Conservation (phyloP, 2,888 invertebrate genomes). For the Lycophotia porphyrea region DNA sequence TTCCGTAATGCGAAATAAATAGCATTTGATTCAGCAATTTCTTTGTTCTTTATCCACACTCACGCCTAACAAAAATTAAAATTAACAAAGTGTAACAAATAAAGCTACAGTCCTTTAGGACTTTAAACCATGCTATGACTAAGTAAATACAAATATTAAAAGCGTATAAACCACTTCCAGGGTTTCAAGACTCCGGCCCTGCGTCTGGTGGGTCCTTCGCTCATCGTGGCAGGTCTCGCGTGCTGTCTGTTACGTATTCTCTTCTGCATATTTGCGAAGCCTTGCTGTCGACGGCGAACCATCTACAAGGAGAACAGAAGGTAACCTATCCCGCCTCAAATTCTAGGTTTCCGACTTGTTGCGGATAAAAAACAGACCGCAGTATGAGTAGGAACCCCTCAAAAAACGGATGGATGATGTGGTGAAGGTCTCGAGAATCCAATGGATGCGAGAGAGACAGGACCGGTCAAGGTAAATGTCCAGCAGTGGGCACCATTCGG, state of each 20-base stretch:
- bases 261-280: slow-evolving; percentile 95
- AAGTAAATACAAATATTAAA: slow-evolving; percentile 15
- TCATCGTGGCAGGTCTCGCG: slow-evolving; percentile 94
- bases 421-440: not conserved
- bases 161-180: slow-evolving; percentile 70
- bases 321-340: slow-evolving; percentile 62
- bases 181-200: slow-evolving; percentile 96
- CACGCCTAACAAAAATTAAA: not conserved
- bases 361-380: not conserved
- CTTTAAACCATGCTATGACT: not conserved
- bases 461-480: not conserved
- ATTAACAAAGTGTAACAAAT: not conserved
- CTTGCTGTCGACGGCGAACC: slow-evolving; percentile 92
- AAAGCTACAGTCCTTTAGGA: not conserved
- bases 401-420: not conserved
- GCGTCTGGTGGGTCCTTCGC: slow-evolving; percentile 95
- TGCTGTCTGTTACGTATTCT: slow-evolving; percentile 95
- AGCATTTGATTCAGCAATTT: not conserved
- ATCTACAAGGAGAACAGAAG: slow-evolving; percentile 92
- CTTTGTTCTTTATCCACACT: not conserved
- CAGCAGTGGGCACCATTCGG: not conserved
- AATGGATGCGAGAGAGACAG: not conserved
- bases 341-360: not conserved
- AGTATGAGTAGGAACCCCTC: not conserved
- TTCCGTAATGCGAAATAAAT: not conserved